Conservation (phyloP, 2,113 vertebrate species). For the Indicator maculatus region DNA sequence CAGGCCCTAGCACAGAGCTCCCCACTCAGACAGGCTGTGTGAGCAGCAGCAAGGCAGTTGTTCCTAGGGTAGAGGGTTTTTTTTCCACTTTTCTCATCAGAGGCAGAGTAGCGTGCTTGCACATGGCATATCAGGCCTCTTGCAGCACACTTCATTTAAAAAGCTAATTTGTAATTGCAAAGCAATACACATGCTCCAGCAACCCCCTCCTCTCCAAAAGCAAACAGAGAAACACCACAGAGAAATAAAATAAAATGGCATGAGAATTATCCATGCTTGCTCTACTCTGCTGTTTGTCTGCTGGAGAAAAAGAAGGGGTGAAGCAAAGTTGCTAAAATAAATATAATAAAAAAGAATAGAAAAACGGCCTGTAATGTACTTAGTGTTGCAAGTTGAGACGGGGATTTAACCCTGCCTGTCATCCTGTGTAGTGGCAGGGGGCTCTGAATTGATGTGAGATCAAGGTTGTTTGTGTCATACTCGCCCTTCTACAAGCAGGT, state of each 20-base stretch:
- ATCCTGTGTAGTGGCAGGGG: not conserved
- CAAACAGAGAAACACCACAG: slow-evolving; percentile 57
- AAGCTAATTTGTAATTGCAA: slow-evolving; percentile 72
- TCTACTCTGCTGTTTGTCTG: not conserved
- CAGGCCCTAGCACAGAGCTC: not conserved
- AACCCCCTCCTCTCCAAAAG: slow-evolving; percentile 59
- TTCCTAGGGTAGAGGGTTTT: not conserved
- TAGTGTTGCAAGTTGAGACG: not conserved
- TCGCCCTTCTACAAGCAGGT: not conserved
- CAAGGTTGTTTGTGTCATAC: not conserved
- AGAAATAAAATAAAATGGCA: slow-evolving; percentile 57
- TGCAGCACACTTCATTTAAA: slow-evolving; percentile 68
- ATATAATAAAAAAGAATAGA: not conserved
- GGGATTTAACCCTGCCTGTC: not conserved
- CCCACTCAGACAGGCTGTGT: not conserved
- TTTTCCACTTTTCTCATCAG: slow-evolving; percentile 19
- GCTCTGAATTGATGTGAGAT: not conserved
- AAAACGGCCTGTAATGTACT: not conserved
- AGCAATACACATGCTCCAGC: slow-evolving; percentile 58
- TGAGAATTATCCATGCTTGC: slow-evolving; percentile 56
- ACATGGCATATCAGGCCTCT: slow-evolving; percentile 45
- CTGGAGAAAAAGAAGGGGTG: slow-evolving; percentile 5
- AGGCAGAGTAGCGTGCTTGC: not conserved
- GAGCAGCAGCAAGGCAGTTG: not conserved
- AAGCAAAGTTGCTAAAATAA: slow-evolving; percentile 24